These are phyloP conservation scores for Fratercula arctica DNA, from an alignment of 2,797 vertebrate species.

Conservation along the genomic window DNA sequence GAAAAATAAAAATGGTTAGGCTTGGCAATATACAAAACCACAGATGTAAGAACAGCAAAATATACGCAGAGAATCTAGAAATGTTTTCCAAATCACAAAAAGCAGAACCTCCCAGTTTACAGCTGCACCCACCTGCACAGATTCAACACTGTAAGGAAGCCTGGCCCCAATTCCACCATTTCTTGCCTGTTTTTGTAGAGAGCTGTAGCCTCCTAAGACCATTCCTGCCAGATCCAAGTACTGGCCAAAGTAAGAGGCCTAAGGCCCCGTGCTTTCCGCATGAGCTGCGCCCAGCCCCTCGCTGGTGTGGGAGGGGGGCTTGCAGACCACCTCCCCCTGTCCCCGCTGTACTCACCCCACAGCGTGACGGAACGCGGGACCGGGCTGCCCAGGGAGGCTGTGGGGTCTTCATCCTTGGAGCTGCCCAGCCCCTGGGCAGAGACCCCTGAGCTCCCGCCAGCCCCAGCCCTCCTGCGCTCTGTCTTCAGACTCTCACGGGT, in stretches of 20 bases:
- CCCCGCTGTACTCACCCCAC: accelerated
- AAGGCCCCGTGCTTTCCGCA: accelerated
- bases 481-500: too few species aligned
- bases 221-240: background rate
- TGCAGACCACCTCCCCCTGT: accelerated
- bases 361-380: accelerated
- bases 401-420: too few species aligned
- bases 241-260: background rate
- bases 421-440: background rate
- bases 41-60: background rate
- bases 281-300: background rate
- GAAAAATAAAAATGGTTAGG: background rate
- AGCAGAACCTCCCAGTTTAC: background rate
- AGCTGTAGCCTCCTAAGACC: background rate
- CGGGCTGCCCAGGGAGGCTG: too few species aligned
- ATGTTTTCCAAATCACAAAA: background rate
- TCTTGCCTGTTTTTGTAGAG: background rate
- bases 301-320: background rate
- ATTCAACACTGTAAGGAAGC: background rate
- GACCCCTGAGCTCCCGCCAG: background rate
- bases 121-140: too few species aligned
- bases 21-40: background rate
- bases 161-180: background rate
- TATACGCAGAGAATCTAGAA: background rate
- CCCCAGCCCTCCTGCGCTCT: background rate